These are phyloP conservation scores for Drosophila azteca DNA, from an alignment of 1,140 invertebrate genomes.

Conservation along the genomic window DNA sequence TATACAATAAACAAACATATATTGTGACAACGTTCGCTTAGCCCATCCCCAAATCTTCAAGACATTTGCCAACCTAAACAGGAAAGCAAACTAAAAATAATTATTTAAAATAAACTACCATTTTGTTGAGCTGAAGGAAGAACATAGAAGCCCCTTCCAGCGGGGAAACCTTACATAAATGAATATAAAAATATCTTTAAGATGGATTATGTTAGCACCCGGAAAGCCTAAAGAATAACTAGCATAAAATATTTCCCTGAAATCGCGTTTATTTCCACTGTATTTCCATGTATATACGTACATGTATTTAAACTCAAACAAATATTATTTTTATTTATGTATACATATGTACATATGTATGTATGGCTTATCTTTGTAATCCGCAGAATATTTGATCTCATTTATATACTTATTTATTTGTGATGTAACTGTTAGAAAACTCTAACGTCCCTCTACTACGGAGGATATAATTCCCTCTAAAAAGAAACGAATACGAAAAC, in stretches of 20 bases:
- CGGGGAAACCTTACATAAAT: constrained; percentile 3
- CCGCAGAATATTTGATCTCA: constrained; percentile 66
- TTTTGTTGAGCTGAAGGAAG: constrained; percentile 3
- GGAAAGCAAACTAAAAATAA: constrained; percentile 21
- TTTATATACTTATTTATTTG: constrained; percentile 61
- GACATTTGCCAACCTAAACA: constrained; percentile 39
- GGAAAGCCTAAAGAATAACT: constrained; percentile 29
- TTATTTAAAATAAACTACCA: constrained; percentile 29
- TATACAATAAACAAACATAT: constrained; percentile 25
- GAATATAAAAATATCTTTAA: constrained; percentile 45
- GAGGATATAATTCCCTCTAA: constrained; percentile 51
- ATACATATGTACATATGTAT: neutral
- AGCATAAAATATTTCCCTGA: constrained; percentile 26
- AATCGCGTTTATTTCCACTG: constrained; percentile 22
- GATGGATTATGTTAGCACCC: constrained; percentile 38
- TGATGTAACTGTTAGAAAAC: constrained; percentile 55
- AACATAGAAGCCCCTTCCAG: neutral
- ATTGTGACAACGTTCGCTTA: constrained; percentile 39
- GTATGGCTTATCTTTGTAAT: constrained; percentile 16
- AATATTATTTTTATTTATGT: constrained; percentile 5
- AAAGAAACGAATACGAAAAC: constrained; percentile 25
- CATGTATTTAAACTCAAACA: neutral
- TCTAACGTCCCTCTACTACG: constrained; percentile 5
- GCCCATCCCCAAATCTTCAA: constrained; percentile 19
- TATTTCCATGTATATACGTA: constrained; percentile 20